Base-by-base conservation (phyloP, 2,797 vertebrate species). In the Apodemus agrarius region DNA sequence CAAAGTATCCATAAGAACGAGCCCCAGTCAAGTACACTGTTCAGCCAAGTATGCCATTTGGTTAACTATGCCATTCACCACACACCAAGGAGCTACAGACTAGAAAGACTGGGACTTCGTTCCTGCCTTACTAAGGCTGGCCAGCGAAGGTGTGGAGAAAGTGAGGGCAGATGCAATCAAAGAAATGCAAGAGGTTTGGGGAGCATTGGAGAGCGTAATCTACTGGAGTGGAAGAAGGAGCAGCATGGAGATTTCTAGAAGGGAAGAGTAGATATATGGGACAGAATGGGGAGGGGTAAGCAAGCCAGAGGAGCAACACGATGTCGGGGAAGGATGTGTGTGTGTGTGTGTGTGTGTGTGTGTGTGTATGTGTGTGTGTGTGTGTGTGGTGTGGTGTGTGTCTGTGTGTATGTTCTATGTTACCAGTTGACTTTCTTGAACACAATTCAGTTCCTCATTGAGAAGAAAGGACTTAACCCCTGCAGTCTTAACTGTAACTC, bases 391-490 rank as follows among this genome's bases (percentile, higher is more conserved):
- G 43, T 49, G 75, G 75, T 49, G 1, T 78, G 75, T 9, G 4
- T 78, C 46, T 34, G 26, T 65, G 29, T 65, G 12, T 34, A 13
- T 40, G 14, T n/a, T n/a, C 4, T 3, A n/a, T 80, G 37, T 14
- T 75, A 6, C 21, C 46, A 37, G 6, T 93, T 91, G 40, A 61
- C n/a, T 95, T 93, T 79, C 21, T 91, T 78, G 61, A 74, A 67
- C 24, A 89, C 19, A 82, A 75, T 86, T 93, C 31, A 75, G 21
- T 75, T 93, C 49, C 19, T 69, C 89, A 37, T 82, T 85, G 85
- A 96, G 19, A 90, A 92, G 43, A 93, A 34, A 80, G 16, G 14
- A 7, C 16, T 46, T 81, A 72, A 89, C 67, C 75, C 11, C 37
- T 52, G 37, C 26, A 3, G 16, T 57, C 54, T 17, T 37, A 91